Evolutionary conservation across 2,888 invertebrate genomes (phyloP), one percentile per base, ranked within the genome.

Genomic region (Microctonus aethiopoides): DNA sequence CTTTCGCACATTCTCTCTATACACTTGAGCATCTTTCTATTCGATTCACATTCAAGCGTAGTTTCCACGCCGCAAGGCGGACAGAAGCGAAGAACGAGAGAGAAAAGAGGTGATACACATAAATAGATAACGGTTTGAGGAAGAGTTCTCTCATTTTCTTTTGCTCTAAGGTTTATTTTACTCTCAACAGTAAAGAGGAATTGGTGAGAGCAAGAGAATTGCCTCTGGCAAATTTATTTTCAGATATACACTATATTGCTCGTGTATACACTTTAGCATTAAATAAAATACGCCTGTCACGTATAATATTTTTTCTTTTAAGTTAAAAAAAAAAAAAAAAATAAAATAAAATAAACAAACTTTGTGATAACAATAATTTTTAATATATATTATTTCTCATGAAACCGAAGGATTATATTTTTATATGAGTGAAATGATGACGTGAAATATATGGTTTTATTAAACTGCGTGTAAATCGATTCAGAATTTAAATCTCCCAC

Each of bases 101-200:
- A 13, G 57, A 39, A 57, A 62, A 68, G 34, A 60, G 60, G 60
- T 60, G 24, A 34, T 60, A 11, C 11, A 60, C 60, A 36, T 36
- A 60, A 60, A 60, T 60, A 60, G 60, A 60, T 11, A 22, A 36
- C 36, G n/a, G 60, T 60, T 34, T 60, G 60, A 36, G 60, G 60
- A 60, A 60, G 16, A 60, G 36, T n/a, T 56, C 26, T 56, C 26
- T 4, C 29, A 56, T 56, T 56, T 13, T 26, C 16, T 20, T 46
- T 5, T 20, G 0, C 7, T 46, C 10, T 56, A 26, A 6, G n/a
- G 24, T 60, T 60, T 60, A 60, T 60, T 60, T 60, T 11, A 60
- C 22, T 60, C 20, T 60, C 16, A 9, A 26, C 11, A 24, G 39
- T 13, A 22, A 9, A 61, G n/a, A 22, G 1, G 29, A 56, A 29